Percentiles rank a stretch among this genome's conserved stretches.
These are phyloP conservation scores for Nothoprocta pentlandii DNA, from an alignment of 2,113 vertebrate species.

Conservation along the genomic window DNA sequence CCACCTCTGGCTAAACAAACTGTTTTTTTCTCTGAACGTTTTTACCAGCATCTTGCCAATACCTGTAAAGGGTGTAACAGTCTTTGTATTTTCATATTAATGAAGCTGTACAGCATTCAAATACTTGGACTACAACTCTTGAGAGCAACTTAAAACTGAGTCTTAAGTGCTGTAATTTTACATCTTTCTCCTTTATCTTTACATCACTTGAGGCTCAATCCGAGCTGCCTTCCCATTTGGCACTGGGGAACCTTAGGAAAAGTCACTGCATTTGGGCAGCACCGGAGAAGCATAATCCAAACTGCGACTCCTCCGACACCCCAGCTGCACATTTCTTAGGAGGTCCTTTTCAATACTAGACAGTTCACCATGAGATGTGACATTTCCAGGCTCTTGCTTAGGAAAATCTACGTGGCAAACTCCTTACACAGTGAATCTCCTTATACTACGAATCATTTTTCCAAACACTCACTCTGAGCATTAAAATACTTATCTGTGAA, in stretches of 20 bases:
- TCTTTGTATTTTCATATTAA: rapidly evolving
- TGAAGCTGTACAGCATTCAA: neutral
- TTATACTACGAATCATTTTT: no score
- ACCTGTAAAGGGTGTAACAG: no score
- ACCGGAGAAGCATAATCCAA: neutral
- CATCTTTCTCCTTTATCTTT: neutral
- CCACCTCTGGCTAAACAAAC: neutral
- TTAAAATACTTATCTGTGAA: neutral
- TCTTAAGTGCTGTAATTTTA: neutral
- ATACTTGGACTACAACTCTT: no score
- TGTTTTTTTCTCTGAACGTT: neutral
- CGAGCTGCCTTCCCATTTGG: neutral
- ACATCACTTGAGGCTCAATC: neutral
- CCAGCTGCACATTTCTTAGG: neutral
- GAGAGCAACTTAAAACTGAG: neutral
- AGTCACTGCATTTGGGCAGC: neutral
- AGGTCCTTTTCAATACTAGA: neutral
- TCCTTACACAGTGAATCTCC: neutral
- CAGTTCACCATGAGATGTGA: neutral
- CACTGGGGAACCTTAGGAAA: neutral
- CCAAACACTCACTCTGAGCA: neutral
- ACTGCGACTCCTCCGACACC: neutral
- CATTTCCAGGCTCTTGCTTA: neutral
- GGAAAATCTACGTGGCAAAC: neutral
- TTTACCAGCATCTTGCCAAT: neutral